phyloP scores from a whole-genome alignment of 2,113 vertebrate genomes.

The Siniperca chuatsi region DNA sequence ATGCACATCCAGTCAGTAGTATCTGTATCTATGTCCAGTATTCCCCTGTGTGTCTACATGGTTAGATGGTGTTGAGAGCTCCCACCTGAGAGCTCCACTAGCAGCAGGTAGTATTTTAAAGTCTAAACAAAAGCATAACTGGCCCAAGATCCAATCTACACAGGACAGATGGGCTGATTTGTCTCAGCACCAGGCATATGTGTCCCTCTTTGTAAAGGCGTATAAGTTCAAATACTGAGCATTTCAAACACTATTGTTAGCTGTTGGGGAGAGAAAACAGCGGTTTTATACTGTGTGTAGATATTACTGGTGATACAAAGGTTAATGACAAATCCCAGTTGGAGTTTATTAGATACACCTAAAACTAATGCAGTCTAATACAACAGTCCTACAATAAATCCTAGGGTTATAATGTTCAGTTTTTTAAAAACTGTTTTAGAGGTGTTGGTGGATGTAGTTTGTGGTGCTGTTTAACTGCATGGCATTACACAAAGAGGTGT shows the following conservation, averaged over 20 bases:
- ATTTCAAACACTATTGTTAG: slow-evolving; percentile 25
- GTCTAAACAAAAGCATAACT: slow-evolving; percentile 4
- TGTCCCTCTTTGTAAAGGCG: background rate
- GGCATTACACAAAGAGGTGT: too few relatives aligned
- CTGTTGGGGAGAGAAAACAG: background rate
- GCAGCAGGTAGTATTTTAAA: background rate
- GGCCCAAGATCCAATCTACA: background rate
- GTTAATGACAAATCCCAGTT: background rate
- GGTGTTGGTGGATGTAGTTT: background rate
- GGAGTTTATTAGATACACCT: background rate
- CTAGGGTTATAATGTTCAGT: background rate
- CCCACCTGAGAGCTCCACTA: background rate
- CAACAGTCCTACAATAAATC: background rate
- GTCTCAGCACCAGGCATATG: background rate
- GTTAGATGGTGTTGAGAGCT: background rate
- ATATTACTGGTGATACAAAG: background rate
- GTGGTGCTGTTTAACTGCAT: background rate
- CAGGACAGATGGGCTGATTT: slow-evolving; percentile 4
- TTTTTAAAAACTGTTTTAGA: too few relatives aligned
- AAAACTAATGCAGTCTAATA: background rate
- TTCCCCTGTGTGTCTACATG: background rate
- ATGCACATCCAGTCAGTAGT: background rate
- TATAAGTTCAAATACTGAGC: too few relatives aligned
- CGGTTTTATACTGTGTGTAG: background rate
- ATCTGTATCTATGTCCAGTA: background rate